phyloP scores from a whole-genome alignment of 2,113 vertebrate species.

The Mormoops blainvillei region DNA sequence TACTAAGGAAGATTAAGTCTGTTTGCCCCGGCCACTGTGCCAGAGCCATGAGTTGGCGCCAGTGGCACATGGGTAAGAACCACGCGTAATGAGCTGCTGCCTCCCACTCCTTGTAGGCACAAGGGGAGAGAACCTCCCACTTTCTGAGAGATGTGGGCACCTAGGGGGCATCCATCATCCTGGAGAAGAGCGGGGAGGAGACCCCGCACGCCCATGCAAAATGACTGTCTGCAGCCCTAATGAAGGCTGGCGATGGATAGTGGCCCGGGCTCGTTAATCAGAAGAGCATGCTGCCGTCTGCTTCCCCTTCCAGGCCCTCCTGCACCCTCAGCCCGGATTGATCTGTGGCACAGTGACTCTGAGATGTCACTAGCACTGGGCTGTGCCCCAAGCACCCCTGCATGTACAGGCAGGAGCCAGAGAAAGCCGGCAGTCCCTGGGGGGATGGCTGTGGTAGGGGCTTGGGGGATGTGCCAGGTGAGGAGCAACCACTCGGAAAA shows the following conservation, averaged over 20 bases:
- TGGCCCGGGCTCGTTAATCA: conserved; percentile 62
- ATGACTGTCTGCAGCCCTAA: conserved; percentile 68
- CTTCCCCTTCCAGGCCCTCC: background rate
- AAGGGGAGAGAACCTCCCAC: background rate
- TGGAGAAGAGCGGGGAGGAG: background rate
- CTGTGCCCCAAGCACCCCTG: background rate
- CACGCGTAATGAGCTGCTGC: background rate
- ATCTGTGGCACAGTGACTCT: conserved; percentile 10
- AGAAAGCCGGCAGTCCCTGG: background rate
- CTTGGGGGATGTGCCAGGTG: background rate
- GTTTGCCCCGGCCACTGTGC: background rate
- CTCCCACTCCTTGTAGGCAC: background rate
- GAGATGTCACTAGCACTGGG: background rate
- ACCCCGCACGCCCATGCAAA: conserved; percentile 57
- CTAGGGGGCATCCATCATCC: conserved; percentile 55
- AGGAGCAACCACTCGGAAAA: background rate
- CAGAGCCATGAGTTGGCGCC: background rate
- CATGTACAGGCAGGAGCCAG: background rate
- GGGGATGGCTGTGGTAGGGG: background rate
- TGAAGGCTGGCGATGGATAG: conserved; percentile 59
- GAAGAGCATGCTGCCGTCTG: conserved; percentile 7
- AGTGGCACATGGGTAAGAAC: background rate
- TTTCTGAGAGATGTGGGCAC: background rate
- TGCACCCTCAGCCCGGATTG: conserved; percentile 1
- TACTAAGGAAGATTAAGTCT: conserved; percentile 36